Percentiles rank a stretch among this genome's conserved stretches.
phyloP scores from a whole-genome alignment of 2,113 vertebrate genomes.

The Phaethon lepturus region DNA sequence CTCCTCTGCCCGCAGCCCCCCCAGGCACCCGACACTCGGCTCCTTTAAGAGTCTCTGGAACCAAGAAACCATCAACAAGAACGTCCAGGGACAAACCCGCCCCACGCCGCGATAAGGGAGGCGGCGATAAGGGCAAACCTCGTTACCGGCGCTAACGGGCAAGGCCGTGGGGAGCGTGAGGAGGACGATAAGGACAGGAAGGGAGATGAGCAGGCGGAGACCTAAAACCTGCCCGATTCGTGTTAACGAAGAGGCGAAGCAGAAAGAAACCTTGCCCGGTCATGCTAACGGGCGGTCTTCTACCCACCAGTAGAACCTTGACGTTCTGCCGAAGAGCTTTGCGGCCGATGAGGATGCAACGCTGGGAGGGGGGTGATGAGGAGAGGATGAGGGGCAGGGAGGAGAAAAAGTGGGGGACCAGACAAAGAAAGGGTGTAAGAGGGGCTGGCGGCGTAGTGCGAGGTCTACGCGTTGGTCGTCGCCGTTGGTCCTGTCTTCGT shows the following conservation, averaged over 20 bases:
- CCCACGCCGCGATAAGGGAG: neutral
- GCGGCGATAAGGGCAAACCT: neutral
- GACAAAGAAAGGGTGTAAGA: neutral
- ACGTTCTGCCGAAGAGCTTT: neutral
- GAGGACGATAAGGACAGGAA: neutral
- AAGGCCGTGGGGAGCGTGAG: neutral
- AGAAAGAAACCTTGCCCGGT: neutral
- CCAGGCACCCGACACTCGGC: neutral
- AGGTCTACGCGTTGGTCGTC: neutral
- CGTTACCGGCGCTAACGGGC: neutral
- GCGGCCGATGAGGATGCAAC: neutral
- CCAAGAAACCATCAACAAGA: neutral
- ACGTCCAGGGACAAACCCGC: neutral
- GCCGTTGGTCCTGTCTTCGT: neutral
- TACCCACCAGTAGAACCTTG: neutral
- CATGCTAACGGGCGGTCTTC: neutral
- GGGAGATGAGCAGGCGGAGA: neutral
- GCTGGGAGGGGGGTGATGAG: neutral
- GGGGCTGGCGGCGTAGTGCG: neutral
- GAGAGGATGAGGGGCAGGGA: neutral
- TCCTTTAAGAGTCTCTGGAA: neutral
- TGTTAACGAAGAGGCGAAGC: neutral
- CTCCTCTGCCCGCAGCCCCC: neutral
- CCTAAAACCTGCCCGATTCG: neutral
- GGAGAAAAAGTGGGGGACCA: neutral